Evolutionary conservation across 2,797 vertebrate species (phyloP).

Genomic region (Hipposideros larvatus): DNA sequence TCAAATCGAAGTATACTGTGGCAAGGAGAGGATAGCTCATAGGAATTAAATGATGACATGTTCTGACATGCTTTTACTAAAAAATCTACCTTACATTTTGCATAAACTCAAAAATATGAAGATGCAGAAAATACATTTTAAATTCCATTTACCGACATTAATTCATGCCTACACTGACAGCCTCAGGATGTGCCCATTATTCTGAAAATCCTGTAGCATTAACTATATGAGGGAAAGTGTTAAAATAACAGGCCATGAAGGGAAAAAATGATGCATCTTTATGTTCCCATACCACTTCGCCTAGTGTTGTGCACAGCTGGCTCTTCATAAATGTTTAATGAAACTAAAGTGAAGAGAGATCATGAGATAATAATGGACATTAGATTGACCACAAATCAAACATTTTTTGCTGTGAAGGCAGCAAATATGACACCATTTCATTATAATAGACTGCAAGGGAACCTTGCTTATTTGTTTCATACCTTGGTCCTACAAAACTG

Average conservation of each 20-base stretch:
- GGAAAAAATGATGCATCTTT: not conserved
- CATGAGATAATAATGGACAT: not conserved
- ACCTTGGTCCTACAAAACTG: slow-evolving; percentile 93
- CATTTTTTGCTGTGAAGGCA: not conserved
- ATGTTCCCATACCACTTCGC: not conserved
- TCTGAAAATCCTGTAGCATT: not conserved
- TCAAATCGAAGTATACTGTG: not conserved
- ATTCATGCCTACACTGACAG: not conserved
- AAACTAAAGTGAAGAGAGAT: slow-evolving; percentile 11
- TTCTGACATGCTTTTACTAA: not conserved
- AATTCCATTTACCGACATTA: slow-evolving; percentile 14
- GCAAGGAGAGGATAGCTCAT: not conserved
- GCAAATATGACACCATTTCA: not conserved
- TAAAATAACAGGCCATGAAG: not conserved
- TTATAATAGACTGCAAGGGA: not conserved
- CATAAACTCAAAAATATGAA: not conserved
- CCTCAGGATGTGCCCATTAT: not conserved
- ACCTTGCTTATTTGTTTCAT: slow-evolving; percentile 93
- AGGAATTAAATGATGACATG: slow-evolving; percentile 10
- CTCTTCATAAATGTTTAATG: slow-evolving; percentile 44
- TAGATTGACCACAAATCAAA: not conserved
- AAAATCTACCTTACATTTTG: not conserved
- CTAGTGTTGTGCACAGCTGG: not conserved
- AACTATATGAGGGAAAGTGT: not conserved
- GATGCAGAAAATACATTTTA: not conserved